phyloP scores from a whole-genome alignment of 2,797 vertebrate species.

The Acanthopagrus latus region DNA sequence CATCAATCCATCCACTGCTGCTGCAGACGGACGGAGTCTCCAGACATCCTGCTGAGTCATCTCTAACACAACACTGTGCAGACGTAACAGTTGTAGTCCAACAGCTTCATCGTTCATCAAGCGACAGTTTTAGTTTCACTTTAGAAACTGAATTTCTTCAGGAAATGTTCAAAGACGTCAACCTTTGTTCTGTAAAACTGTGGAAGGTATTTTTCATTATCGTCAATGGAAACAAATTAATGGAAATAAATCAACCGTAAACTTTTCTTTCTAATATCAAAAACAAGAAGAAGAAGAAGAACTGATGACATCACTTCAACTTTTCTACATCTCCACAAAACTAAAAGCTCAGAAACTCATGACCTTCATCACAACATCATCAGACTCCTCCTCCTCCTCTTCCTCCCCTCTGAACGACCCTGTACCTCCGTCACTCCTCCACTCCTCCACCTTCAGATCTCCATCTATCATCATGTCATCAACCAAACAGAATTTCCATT shows the following conservation, averaged over 20 bases:
- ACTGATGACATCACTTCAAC: not conserved
- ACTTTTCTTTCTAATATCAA: not conserved
- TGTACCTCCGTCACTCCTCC: not conserved
- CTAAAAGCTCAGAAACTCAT: not conserved
- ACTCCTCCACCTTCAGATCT: not conserved
- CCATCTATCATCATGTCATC: not conserved
- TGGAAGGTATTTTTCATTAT: too few species aligned
- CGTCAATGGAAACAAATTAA: too few species aligned
- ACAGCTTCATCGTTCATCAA: not conserved
- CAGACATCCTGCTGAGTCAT: not conserved
- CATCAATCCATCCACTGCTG: not conserved
- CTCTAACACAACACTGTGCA: not conserved
- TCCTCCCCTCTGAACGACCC: not conserved
- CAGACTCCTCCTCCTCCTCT: conserved; percentile 10
- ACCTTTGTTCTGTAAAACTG: too few species aligned
- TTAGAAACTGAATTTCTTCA: not conserved
- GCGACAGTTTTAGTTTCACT: not conserved
- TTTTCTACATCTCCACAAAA: not conserved
- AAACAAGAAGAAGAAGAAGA: not conserved
- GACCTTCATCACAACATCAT: not conserved
- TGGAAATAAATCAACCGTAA: not conserved
- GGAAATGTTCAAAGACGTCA: too few species aligned
- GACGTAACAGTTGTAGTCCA: not conserved
- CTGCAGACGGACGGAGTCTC: not conserved
- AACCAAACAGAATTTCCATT: conserved; percentile 30